Evolutionary conservation across 2,888 invertebrate genomes (phyloP), one percentile per base, ranked within the genome.

Genomic region (Hyles lineata): DNA sequence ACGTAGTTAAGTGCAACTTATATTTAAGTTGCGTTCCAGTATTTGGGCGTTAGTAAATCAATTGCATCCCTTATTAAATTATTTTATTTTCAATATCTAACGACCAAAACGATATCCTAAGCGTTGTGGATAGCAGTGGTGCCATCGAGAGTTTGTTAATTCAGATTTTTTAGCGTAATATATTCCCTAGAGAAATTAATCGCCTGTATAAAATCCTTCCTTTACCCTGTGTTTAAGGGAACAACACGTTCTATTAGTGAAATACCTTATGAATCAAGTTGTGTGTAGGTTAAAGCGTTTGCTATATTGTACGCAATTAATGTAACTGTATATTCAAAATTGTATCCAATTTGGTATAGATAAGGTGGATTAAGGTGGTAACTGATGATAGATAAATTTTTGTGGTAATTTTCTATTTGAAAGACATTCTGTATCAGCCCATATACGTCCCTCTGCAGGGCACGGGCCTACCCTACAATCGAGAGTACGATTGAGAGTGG

Each of bases 231-330:
- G n/a, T 35, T 17, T 63, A 71, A 75, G 87, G 87, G 86, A 87
- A 82, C 86, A 87, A 86, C 78, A 78, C 74, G 81, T 85, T 80
- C 77, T 74, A 73, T 79, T 67, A 67, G 67, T 50, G 43, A 67
- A 67, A 50, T 50, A 84, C 83, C 86, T 87, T 86, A 87, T 87
- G 85, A 87, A 82, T 75, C 77, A 76, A 76, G 79, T 82, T 81
- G 79, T 80, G 80, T 81, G 77, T 85, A 82, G 81, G 72, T 58
- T 70, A 78, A 81, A 67, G 72, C 67, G 43, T 67, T 50, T 50
- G 67, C 50, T 67, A 67, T 67, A 63, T 63, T 63, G 35, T 67
- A 67, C 8, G 67, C 67, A 15, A 63, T 23, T 25, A 55, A n/a
- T 55, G 50, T 67, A 50, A 62, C 50, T 67, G 19, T 67, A 67